A percentile compares a stretch with the other conserved stretches of the same genome.
Conservation (phyloP, 2,113 vertebrate genomes). For the Coturnix japonica region DNA sequence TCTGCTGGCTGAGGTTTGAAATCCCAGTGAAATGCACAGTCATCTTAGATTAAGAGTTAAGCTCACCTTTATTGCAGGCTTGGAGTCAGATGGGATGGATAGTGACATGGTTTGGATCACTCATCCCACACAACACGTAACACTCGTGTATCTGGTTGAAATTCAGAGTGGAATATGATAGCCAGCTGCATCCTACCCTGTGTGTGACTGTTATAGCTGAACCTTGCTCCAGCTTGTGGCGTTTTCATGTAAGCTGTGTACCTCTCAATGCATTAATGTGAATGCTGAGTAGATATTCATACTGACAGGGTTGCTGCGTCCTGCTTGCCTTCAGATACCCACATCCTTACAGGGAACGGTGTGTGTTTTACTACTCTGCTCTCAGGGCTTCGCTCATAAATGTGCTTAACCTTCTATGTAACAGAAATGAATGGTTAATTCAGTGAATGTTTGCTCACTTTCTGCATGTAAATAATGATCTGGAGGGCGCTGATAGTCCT, state of each 20-base stretch:
- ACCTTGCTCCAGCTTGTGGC: not conserved
- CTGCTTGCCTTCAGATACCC: not conserved
- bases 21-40: not conserved
- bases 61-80: not conserved
- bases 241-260: not conserved
- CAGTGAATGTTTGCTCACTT: not conserved
- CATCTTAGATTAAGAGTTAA: constrained; percentile 12
- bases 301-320: not conserved
- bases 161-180: not conserved
- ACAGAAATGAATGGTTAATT: not conserved
- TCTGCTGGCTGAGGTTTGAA: not conserved
- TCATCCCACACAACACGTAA: not conserved
- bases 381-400: not conserved
- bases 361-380: not conserved
- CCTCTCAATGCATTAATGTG: not conserved
- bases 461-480: not conserved
- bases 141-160: not conserved
- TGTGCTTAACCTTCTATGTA: not conserved
- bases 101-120: not conserved
- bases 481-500: not conserved
- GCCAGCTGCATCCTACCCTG: not conserved
- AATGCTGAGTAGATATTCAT: not conserved
- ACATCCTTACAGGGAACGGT: not conserved
- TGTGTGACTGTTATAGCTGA: not conserved
- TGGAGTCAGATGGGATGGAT: not conserved